Conservation (phyloP, 2,888 invertebrate genomes). For the Dinocampus coccinellae region DNA sequence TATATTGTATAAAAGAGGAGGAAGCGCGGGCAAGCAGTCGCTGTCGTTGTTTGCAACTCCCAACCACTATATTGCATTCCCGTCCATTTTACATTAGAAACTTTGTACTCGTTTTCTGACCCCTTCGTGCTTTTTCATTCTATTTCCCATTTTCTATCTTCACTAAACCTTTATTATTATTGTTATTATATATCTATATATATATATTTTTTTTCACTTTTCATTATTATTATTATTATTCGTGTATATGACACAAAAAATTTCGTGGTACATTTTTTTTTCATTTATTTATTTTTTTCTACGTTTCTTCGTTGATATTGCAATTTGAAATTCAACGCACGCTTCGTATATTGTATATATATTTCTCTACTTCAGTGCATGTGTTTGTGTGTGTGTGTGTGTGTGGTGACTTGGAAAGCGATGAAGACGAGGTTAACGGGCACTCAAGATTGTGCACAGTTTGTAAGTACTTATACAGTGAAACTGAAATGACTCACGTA, state of each 20-base stretch:
- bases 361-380: too few relatives aligned
- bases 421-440: constrained; percentile 44
- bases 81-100: constrained; percentile 64
- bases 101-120: constrained; percentile 52
- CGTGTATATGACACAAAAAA: constrained; percentile 39
- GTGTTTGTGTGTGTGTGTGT: neutral
- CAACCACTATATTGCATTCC: constrained; percentile 55
- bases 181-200: neutral
- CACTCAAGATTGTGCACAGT: constrained; percentile 36
- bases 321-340: constrained; percentile 40
- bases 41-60: constrained; percentile 25
- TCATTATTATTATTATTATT: neutral
- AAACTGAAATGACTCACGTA: constrained; percentile 20
- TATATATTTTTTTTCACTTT: neutral
- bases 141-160: constrained; percentile 14
- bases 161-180: constrained; percentile 31
- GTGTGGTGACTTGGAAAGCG: constrained; percentile 39
- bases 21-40: constrained; percentile 39
- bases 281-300: neutral
- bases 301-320: neutral
- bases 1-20: constrained; percentile 23
- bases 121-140: constrained; percentile 35
- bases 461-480: constrained; percentile 19
- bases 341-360: constrained; percentile 29
- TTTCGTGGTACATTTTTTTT: constrained; percentile 22